Percentiles rank a stretch among this genome's conserved stretches.
phyloP scores from a whole-genome alignment of 1,140 invertebrate species.

The Panonychus citri region DNA sequence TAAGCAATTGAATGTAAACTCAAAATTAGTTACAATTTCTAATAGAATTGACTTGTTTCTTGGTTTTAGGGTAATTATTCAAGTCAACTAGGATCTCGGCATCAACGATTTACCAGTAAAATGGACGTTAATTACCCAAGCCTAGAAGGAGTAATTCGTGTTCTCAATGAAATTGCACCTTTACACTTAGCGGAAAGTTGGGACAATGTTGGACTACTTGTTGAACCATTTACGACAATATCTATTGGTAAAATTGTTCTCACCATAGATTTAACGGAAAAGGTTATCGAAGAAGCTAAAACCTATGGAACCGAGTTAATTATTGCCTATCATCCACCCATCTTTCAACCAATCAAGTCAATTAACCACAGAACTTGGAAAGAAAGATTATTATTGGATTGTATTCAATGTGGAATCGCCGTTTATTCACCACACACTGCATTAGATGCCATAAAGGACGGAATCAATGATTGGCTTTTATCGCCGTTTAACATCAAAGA shows the following conservation, averaged over 20 bases:
- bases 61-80: no score
- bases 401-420: conserved; percentile 61
- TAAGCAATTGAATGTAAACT: no score
- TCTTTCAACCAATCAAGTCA: conserved; percentile 59
- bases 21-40: no score
- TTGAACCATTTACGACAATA: conserved; percentile 39
- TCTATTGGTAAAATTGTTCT: conserved; percentile 37
- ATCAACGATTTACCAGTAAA: no score
- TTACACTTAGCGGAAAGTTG: conserved; percentile 49
- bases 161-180: conserved; percentile 32
- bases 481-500: not conserved
- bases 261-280: conserved; percentile 84
- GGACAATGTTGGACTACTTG: conserved; percentile 84
- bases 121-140: conserved; percentile 4
- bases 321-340: conserved; percentile 82
- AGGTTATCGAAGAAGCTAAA: conserved; percentile 61
- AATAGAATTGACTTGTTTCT: no score
- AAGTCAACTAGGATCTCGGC: no score
- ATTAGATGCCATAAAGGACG: conserved; percentile 54
- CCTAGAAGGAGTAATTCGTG: conserved; percentile 33
- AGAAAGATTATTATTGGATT: conserved; percentile 31
- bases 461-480: conserved; percentile 80
- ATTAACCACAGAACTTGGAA: conserved; percentile 38
- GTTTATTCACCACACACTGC: conserved; percentile 80
- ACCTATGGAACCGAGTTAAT: conserved; percentile 45